These are phyloP conservation scores for Coelinius sp. DNA, from an alignment of 2,888 invertebrate species.

Conservation along the genomic window DNA sequence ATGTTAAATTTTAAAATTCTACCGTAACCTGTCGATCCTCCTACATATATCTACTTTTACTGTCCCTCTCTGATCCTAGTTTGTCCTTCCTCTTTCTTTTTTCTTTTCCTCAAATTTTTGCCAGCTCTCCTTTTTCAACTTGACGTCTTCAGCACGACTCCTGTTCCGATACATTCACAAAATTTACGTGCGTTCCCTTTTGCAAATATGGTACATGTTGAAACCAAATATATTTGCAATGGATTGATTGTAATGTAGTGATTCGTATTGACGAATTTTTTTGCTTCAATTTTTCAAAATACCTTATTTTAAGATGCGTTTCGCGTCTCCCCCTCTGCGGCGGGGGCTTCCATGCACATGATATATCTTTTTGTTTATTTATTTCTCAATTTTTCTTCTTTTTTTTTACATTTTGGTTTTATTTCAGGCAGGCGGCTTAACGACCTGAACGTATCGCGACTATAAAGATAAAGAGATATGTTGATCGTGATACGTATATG, in stretches of 20 bases:
- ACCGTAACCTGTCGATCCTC: constrained; percentile 25
- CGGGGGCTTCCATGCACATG: constrained; percentile 26
- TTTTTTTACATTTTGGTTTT: constrained; percentile 36
- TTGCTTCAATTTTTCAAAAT: neutral
- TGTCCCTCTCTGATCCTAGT: constrained; percentile 25
- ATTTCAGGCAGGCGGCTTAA: constrained; percentile 30
- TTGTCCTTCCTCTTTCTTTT: neutral
- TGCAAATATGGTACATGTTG: too few relatives aligned
- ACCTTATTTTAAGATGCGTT: constrained; percentile 18
- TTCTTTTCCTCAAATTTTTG: constrained; percentile 29
- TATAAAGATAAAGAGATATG: constrained; percentile 49
- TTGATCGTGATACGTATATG: constrained; percentile 47
- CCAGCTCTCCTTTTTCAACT: constrained; percentile 37
- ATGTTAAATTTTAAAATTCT: constrained; percentile 58
- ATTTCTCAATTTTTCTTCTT: constrained; percentile 19
- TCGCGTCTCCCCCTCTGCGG: neutral
- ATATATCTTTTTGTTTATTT: constrained; percentile 15
- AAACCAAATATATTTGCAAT: constrained; percentile 12
- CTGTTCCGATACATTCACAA: constrained; percentile 56
- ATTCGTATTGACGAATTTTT: neutral
- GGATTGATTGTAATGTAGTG: constrained; percentile 11
- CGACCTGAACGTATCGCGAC: constrained; percentile 47
- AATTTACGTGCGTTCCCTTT: constrained; percentile 56
- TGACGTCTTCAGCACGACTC: constrained; percentile 54
- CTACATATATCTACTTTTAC: constrained; percentile 16